Evolutionary conservation across 1,140 invertebrate species (phyloP), one percentile per base, ranked within the genome.

Genomic region (Cryptotermes secundus): DNA sequence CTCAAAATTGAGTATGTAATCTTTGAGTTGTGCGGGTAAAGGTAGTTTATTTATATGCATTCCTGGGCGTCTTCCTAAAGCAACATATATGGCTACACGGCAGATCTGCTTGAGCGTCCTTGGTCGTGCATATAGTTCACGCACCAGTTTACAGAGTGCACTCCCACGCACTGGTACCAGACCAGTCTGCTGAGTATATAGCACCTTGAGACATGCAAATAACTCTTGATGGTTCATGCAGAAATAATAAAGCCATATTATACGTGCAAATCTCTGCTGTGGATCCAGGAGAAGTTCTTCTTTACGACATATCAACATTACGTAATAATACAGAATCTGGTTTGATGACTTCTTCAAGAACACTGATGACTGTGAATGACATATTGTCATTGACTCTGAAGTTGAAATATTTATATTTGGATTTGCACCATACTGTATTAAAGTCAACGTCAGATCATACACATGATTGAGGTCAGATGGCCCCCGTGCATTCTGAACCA

Each of bases 1-100:
- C 86, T 94, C 93, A 88, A 94, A 95, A 88, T 93, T 93, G 84
- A 95, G 88, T 79, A 95, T 88, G 88, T 95, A 95, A 85, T 95
- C 94, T 88, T 94, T 94, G 4, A 95, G 89, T 49, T 91, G 89
- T 81, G 90, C 90, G 3, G 94, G 94, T 81, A 95, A 89, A 87
- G 93, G 94, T 82, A 95, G 89, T 87, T 94, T 94, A 88, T 91
- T 93, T 36, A 94, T 90, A 87, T 92, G 91, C 84, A 92, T 90
- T 10, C 93, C 94, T 26, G 94, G 91, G 86, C 91, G 91, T n/a
- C 92, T 88, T 79, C 91, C 90, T 65, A 95, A 87, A 59, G 92
- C 90, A 85, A 92, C 91, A 86, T 94, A 94, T 82, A 95, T 94
- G 86, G 92, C 91, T 59, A 93, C 91, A 34, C 94, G 90, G 80